phyloP scores from a whole-genome alignment of 1,140 invertebrate species.

The Manduca sexta region DNA sequence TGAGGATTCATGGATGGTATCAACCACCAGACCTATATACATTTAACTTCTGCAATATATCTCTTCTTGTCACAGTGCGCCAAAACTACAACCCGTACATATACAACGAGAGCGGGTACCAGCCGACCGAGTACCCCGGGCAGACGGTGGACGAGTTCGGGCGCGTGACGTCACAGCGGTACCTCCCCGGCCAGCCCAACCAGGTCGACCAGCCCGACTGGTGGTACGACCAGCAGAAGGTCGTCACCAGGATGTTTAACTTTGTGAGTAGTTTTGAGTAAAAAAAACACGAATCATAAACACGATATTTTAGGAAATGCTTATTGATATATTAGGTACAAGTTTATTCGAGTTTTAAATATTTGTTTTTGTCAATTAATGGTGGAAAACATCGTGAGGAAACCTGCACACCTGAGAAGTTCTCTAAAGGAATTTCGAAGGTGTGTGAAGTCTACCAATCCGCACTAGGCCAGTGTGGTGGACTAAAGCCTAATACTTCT shows the following conservation, averaged over 20 bases:
- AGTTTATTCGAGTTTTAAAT: too few relatives aligned
- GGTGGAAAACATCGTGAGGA: too few relatives aligned
- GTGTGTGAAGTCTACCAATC: too few relatives aligned
- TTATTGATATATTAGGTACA: too few relatives aligned
- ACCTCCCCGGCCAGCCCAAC: constrained; percentile 60
- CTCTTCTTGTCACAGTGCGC: constrained; percentile 26
- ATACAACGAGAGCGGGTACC: constrained; percentile 46
- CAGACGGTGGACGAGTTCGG: constrained; percentile 38
- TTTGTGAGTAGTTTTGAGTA: constrained; percentile 74
- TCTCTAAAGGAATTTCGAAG: too few relatives aligned
- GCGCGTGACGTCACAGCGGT: constrained; percentile 11
- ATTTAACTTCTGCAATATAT: too few relatives aligned
- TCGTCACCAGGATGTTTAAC: constrained; percentile 81
- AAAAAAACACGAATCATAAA: neutral
- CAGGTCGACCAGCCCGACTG: constrained; percentile 67
- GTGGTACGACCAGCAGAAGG: constrained; percentile 73
- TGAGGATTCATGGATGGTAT: too few relatives aligned
- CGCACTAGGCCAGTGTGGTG: too few relatives aligned
- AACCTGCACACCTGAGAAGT: too few relatives aligned
- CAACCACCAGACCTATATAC: neutral
- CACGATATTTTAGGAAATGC: too few relatives aligned
- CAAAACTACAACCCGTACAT: constrained; percentile 55
- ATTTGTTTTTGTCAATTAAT: too few relatives aligned
- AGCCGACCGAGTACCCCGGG: constrained; percentile 22
- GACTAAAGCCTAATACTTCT: too few relatives aligned